Percentiles rank a stretch among this genome's conserved stretches.
Conservation (phyloP, 2,797 vertebrate species). For the Aulostomus chinensis region DNA sequence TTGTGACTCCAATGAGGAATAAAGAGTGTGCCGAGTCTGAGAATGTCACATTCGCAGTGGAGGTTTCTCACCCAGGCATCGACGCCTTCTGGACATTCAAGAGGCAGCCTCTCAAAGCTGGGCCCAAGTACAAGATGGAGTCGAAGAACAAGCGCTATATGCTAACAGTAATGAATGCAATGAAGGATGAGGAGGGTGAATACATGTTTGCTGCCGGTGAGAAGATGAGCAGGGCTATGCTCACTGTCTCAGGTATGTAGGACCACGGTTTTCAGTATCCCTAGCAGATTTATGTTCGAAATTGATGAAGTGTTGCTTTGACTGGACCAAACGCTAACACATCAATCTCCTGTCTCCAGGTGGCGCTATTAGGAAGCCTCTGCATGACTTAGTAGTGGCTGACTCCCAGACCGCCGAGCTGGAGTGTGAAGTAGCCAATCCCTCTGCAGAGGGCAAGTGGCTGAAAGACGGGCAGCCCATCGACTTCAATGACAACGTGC, state of each 20-base stretch:
- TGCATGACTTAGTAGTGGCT: constrained; percentile 89
- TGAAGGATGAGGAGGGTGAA: constrained; percentile 97
- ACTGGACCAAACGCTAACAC: neutral
- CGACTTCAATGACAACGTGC: constrained; percentile 81
- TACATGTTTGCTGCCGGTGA: constrained; percentile 94
- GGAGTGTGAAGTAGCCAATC: constrained; percentile 95
- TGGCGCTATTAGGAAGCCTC: constrained; percentile 93
- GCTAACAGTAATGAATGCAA: constrained; percentile 90
- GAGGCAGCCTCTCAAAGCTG: constrained; percentile 85
- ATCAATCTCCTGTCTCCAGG: constrained; percentile 72
- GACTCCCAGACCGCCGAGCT: constrained; percentile 92
- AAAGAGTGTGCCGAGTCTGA: constrained; percentile 94
- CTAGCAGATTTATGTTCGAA: too few relatives aligned
- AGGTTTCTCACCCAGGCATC: constrained; percentile 91
- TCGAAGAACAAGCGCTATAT: constrained; percentile 86
- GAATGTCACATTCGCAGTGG: constrained; percentile 90
- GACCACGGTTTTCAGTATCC: too few relatives aligned
- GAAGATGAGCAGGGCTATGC: constrained; percentile 88
- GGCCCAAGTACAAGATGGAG: constrained; percentile 90
- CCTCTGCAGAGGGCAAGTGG: constrained; percentile 89
- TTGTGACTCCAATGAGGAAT: constrained; percentile 87
- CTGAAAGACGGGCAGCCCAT: constrained; percentile 86
- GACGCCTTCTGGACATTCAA: constrained; percentile 95
- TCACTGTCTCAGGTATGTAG: constrained; percentile 89
- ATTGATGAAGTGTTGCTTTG: too few relatives aligned